Evolutionary conservation across 1,140 invertebrate genomes (phyloP).

Genomic region (Procambarus clarkii): DNA sequence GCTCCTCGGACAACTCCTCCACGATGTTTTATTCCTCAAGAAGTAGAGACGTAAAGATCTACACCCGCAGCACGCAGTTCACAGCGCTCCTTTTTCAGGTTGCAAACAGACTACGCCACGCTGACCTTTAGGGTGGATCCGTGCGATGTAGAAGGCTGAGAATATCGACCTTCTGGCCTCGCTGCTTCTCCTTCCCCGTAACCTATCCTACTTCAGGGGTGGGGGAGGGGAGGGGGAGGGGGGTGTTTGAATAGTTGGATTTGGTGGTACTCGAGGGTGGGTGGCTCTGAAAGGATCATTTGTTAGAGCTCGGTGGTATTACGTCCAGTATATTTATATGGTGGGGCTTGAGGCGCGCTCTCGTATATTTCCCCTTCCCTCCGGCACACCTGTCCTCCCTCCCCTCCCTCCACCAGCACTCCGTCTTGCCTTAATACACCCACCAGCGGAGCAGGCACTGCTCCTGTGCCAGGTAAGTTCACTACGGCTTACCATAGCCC

Average conservation of each 20-base stretch:
- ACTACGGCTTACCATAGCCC: too few relatives aligned
- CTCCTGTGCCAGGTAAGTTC: too few relatives aligned
- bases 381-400: too few relatives aligned
- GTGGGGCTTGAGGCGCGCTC: conserved; percentile 24
- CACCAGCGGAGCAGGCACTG: too few relatives aligned
- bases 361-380: neutral
- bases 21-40: neutral
- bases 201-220: neutral
- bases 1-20: neutral
- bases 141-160: neutral
- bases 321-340: conserved; percentile 40
- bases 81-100: neutral
- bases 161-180: neutral
- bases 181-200: neutral
- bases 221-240: too few relatives aligned
- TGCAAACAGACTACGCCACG: neutral
- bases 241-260: conserved; percentile 28
- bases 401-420: too few relatives aligned
- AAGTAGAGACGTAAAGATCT: neutral
- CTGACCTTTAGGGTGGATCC: conserved; percentile 5
- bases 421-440: too few relatives aligned
- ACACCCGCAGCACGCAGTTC: neutral
- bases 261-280: conserved; percentile 42
- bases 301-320: conserved; percentile 29
- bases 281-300: conserved; percentile 38